Evolutionary conservation across 2,797 vertebrate genomes (phyloP).

Genomic region (Crocodylus rhombifer): DNA sequence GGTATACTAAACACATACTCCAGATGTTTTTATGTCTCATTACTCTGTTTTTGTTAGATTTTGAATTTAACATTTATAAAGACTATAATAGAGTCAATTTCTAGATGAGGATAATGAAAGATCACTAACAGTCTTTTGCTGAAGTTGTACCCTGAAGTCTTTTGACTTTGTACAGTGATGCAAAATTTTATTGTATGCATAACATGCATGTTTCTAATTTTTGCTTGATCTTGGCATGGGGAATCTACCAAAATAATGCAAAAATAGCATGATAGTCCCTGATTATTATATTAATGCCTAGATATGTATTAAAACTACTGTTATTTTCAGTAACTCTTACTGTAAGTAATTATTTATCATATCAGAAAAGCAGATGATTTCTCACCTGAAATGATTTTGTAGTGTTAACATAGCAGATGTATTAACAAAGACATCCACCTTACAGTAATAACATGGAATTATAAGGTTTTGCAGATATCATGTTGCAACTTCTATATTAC

Average conservation of each 20-base stretch:
- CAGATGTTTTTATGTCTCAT: not conserved
- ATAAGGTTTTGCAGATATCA: not conserved
- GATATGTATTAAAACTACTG: not conserved
- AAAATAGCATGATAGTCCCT: not conserved
- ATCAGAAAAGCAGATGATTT: not conserved
- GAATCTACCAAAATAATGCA: not conserved
- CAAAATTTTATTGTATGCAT: not conserved
- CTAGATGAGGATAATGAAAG: not conserved
- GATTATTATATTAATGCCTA: not conserved
- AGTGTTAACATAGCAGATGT: not conserved
- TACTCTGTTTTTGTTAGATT: not conserved
- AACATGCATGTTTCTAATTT: not conserved
- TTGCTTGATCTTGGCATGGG: not conserved
- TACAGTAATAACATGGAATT: not conserved
- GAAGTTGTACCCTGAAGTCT: not conserved
- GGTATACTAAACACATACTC: constrained; percentile 55
- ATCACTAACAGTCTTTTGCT: not conserved
- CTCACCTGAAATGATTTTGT: not conserved
- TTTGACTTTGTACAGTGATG: not conserved
- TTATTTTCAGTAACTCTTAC: not conserved
- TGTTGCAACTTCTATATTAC: not conserved
- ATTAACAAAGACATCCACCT: constrained; percentile 3
- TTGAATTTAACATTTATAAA: not conserved
- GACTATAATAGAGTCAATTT: not conserved
- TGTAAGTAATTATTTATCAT: not conserved